A percentile compares a stretch with the other conserved stretches of the same genome.
Conservation (phyloP, 1,140 invertebrate genomes). For the Mycetomoellerius zeteki region DNA sequence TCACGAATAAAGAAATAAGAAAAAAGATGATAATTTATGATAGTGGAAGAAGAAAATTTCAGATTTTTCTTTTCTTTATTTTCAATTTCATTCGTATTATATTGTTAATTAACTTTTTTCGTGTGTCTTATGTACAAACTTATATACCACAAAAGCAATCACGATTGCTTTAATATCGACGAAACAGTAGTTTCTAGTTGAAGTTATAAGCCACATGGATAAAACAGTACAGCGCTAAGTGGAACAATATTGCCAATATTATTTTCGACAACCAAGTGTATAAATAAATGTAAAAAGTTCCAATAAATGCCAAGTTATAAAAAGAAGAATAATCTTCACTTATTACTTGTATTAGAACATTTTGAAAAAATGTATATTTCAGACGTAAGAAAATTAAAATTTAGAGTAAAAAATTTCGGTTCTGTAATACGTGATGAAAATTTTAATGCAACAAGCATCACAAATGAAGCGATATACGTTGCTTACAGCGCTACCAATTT, state of each 20-base stretch:
- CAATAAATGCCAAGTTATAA: neutral
- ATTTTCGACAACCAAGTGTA: neutral
- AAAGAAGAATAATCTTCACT: neutral
- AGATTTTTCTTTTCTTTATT: no score
- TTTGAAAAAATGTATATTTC: neutral
- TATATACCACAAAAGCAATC: neutral
- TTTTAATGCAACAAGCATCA: neutral
- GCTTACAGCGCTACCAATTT: neutral
- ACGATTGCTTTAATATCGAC: neutral
- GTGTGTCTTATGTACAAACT: neutral
- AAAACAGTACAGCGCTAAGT: neutral
- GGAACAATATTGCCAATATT: neutral
- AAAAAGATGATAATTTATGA: neutral
- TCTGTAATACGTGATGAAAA: neutral
- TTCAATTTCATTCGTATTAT: neutral
- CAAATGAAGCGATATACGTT: neutral
- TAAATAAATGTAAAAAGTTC: neutral
- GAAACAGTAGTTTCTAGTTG: neutral
- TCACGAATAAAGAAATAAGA: neutral
- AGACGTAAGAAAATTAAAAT: neutral
- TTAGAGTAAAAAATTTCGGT: neutral
- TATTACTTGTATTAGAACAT: neutral
- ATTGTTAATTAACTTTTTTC: neutral
- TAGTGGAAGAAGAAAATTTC: neutral
- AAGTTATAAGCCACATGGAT: neutral